Conservation (phyloP, 1,140 invertebrate genomes). For the Calephelis virginiensis region DNA sequence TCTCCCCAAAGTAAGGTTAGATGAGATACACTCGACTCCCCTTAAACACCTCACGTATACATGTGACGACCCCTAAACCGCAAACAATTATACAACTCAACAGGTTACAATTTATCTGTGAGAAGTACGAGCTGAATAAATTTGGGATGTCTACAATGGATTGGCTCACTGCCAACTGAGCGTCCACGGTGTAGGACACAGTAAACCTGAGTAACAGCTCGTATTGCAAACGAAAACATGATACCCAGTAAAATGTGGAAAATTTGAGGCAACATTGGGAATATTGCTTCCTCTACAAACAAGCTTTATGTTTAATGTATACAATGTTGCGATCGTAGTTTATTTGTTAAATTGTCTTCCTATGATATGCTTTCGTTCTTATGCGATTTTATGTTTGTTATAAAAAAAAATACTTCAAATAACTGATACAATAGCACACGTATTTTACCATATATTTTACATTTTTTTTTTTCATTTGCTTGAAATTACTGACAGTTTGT, state of each 20-base stretch:
- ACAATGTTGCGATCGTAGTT: neutral
- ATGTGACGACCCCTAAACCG: neutral
- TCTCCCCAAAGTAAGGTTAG: too few species aligned
- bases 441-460: too few species aligned
- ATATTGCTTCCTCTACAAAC: neutral
- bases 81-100: constrained; percentile 33
- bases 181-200: constrained; percentile 25
- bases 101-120: constrained; percentile 29
- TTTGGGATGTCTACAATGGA: constrained; percentile 27
- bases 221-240: constrained; percentile 25
- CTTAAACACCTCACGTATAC: too few species aligned
- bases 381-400: too few species aligned
- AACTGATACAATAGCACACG: too few species aligned
- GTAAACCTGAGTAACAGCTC: constrained; percentile 24
- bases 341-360: neutral
- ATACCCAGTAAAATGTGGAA: constrained; percentile 11
- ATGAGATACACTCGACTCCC: too few species aligned
- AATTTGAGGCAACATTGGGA: constrained; percentile 14
- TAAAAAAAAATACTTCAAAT: too few species aligned
- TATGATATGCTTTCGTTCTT: constrained; percentile 1
- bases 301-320: neutral
- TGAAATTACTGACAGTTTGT: too few species aligned
- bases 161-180: constrained; percentile 34
- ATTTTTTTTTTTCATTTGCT: too few species aligned
- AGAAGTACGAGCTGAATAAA: constrained; percentile 33